Evolutionary conservation across 2,113 vertebrate genomes (phyloP).

Genomic region (Rutilus rutilus): DNA sequence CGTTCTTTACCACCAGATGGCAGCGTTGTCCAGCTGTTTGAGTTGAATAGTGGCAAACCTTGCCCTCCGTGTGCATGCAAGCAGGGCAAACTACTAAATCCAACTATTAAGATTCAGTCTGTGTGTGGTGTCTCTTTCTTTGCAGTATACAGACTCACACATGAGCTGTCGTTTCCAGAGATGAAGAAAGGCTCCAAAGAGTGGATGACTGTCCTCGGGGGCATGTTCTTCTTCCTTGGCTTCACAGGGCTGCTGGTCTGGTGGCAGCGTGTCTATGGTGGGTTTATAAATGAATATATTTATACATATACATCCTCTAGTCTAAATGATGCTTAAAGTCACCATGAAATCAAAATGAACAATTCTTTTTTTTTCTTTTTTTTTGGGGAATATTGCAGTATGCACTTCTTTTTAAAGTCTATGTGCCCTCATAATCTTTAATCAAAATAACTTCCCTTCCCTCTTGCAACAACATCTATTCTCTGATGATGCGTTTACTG

Average conservation of each 20-base stretch:
- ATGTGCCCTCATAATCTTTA: too few relatives aligned
- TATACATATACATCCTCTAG: not conserved
- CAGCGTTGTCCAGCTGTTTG: conserved; percentile 24
- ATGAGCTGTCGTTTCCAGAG: conserved; percentile 77
- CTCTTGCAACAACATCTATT: too few relatives aligned
- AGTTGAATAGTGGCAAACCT: not conserved
- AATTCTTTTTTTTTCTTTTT: too few relatives aligned
- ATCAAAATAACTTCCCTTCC: too few relatives aligned
- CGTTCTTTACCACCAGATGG: conserved; percentile 10
- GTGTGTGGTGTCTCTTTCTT: not conserved
- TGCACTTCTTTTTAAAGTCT: too few relatives aligned
- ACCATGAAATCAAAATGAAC: too few relatives aligned
- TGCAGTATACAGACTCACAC: conserved; percentile 84
- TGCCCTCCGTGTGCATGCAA: not conserved
- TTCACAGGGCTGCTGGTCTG: conserved; percentile 73
- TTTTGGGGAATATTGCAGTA: too few relatives aligned
- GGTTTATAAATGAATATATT: conserved; percentile 54
- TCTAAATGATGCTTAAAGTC: not conserved
- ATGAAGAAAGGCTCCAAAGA: conserved; percentile 78
- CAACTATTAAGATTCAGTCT: not conserved
- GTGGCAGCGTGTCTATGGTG: conserved; percentile 82
- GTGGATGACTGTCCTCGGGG: conserved; percentile 82
- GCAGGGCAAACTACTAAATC: not conserved
- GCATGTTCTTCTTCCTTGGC: conserved; percentile 74
- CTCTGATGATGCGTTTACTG: too few relatives aligned